Evolutionary conservation across 2,888 invertebrate genomes (phyloP).

Genomic region (Lymantria monacha): DNA sequence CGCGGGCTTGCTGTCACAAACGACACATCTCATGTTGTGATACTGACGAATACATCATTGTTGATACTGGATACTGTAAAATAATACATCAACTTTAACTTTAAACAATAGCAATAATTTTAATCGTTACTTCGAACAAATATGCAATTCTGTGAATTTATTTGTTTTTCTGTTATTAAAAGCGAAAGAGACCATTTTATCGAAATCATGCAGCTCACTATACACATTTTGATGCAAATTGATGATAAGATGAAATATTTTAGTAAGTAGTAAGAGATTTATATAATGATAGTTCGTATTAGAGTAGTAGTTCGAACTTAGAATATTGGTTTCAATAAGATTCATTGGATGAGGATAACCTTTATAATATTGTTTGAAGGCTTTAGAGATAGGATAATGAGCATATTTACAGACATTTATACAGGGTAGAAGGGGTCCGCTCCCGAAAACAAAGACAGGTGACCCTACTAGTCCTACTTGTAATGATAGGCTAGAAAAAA

Average conservation of each 20-base stretch:
- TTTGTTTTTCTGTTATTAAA: slow-evolving; percentile 20
- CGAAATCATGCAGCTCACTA: slow-evolving; percentile 26
- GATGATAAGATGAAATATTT: not conserved
- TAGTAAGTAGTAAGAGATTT: too few species aligned
- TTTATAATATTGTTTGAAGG: too few species aligned
- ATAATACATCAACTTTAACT: slow-evolving; percentile 13
- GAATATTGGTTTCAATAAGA: too few species aligned
- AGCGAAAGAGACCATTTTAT: slow-evolving; percentile 19
- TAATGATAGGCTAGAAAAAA: too few species aligned
- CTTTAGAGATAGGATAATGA: too few species aligned
- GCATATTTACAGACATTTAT: too few species aligned
- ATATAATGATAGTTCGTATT: too few species aligned
- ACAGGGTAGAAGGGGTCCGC: too few species aligned
- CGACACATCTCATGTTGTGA: slow-evolving; percentile 85
- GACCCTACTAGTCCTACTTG: too few species aligned
- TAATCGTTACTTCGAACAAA: slow-evolving; percentile 10
- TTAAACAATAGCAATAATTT: slow-evolving; percentile 4
- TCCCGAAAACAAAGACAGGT: too few species aligned
- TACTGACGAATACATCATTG: slow-evolving; percentile 84
- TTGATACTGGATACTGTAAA: slow-evolving; percentile 78
- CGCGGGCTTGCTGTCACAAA: slow-evolving; percentile 84
- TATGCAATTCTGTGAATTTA: slow-evolving; percentile 14
- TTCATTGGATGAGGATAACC: too few species aligned
- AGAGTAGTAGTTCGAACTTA: too few species aligned
- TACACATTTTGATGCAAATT: slow-evolving; percentile 8